Evolutionary conservation across 2,888 invertebrate genomes (phyloP), one percentile per base, ranked within the genome.

Genomic region (Hyposoter didymator): DNA sequence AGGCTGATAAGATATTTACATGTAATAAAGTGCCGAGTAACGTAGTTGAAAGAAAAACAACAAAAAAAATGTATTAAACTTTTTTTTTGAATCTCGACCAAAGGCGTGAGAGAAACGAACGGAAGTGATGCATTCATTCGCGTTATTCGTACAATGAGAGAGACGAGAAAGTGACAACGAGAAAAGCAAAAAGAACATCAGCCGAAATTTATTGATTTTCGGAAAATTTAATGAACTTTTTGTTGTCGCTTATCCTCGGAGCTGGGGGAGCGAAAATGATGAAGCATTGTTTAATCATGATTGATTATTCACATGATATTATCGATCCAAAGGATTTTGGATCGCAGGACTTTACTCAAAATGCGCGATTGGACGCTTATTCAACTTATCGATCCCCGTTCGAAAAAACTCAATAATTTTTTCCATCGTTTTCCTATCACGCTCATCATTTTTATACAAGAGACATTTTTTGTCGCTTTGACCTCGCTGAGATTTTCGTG

Each of bases 1-100:
- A 85, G 78, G 85, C 78, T 85, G 66, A 83, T 67, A 67, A 84
- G 59, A 45, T 80, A 73, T 73, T 49, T 59, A 62, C n/a, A 52
- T 76, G 49, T 73, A 76, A 85, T 67, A 72, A 74, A 74, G 69
- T 84, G 52, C 70, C 73, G 72, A 78, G 45, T 72, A 43, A 72
- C 17, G 45, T 78, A 78, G 66, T 8, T 72, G 22, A 78, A 72
- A n/a, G 59, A 79, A 73, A 73, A 43, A 47, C 19, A 64, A 49
- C 10, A 45, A 73, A 8, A 45, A 67, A 69, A 52, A 74, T 55
- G 47, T 72, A 75, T 59, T 43, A 45, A 66, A 64, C 22, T 10
- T 35, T 35, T 47, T 35, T 49, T 49, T 52, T 49, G 0, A 28
- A 22, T 52, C 52, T 49, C 19, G 49, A 32, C 32, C 47, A 19